Evolutionary conservation across 2,888 invertebrate species (phyloP), one percentile per base, ranked within the genome.

Genomic region (Caenorhabditis imperialis): DNA sequence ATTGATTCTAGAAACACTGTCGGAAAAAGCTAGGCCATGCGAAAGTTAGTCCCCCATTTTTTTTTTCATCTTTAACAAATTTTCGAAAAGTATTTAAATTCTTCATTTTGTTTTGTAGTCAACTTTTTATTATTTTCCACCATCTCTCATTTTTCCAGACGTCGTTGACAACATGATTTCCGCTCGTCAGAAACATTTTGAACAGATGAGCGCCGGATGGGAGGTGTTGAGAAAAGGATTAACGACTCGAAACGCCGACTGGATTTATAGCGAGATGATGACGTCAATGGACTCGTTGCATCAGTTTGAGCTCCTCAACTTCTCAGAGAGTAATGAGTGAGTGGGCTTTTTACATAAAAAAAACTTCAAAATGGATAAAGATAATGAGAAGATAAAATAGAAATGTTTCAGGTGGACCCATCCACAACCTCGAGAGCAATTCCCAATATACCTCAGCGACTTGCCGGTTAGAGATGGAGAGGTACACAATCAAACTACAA

Each of bases 81-180:
- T n/a, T n/a, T n/a, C n/a, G n/a, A n/a, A n/a, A n/a, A n/a, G n/a
- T n/a, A n/a, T n/a, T n/a, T n/a, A n/a, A n/a, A n/a, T n/a, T n/a
- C n/a, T n/a, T n/a, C n/a, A n/a, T n/a, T n/a, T n/a, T n/a, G n/a
- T n/a, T n/a, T n/a, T n/a, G 16, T 14, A 14, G 38, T 5, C n/a
- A 4, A 38, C n/a, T 3, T 4, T 38, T 3, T 5, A 12, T 38
- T 10, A 16, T 4, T 14, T 38, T 18, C 23, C 23, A n/a, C n/a
- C n/a, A n/a, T n/a, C n/a, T n/a, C n/a, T n/a, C n/a, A n/a, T 23
- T 30, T 20, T 48, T 38, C 20, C 37, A 62, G 62, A 62, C 18
- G 27, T 62, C 16, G 62, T 62, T 18, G 53, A 62, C 25, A 27
- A 44, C 53, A 62, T 62, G 62, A 62, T 62, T 51, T 1, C 10